These are phyloP conservation scores for Eucriotettix oculatus DNA, from an alignment of 2,888 invertebrate genomes.

Conservation along the genomic window DNA sequence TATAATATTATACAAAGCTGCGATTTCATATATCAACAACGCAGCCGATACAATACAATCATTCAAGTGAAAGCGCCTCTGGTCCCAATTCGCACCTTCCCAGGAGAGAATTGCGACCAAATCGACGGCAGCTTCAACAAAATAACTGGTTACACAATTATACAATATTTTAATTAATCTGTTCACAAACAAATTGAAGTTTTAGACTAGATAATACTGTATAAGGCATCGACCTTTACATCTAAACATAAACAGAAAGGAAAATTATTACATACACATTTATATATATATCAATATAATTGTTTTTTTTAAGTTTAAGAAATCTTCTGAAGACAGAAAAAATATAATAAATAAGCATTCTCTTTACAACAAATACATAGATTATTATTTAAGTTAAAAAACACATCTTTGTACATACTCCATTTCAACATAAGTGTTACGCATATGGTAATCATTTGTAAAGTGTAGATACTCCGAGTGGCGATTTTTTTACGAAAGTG, in stretches of 20 bases:
- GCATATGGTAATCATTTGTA: no score
- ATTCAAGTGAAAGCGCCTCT: slow-evolving; percentile 4
- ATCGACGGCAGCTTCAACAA: no score
- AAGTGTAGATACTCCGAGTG: no score
- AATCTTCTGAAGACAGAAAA: slow-evolving; percentile 8
- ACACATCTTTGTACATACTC: slow-evolving; percentile 7
- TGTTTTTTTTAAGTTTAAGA: slow-evolving; percentile 8
- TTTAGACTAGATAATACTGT: slow-evolving; percentile 16
- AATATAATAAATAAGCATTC: slow-evolving; percentile 11
- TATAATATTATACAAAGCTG: slow-evolving; percentile 13
- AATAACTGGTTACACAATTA: slow-evolving; percentile 11
- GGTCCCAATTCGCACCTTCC: no score
- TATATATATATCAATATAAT: slow-evolving; percentile 8
- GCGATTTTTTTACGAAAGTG: no score
- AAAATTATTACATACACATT: neutral
- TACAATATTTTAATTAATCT: slow-evolving; percentile 6
- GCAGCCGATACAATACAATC: slow-evolving; percentile 8
- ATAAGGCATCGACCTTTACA: slow-evolving; percentile 8
- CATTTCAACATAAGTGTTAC: no score
- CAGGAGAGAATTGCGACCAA: no score
- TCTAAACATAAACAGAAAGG: neutral
- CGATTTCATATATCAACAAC: slow-evolving; percentile 6
- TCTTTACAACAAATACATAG: slow-evolving; percentile 11
- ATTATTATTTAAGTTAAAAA: slow-evolving; percentile 7
- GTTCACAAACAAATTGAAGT: slow-evolving; percentile 9